Base-by-base conservation (phyloP, 1,140 invertebrate species). In the Goniozus legneri region DNA sequence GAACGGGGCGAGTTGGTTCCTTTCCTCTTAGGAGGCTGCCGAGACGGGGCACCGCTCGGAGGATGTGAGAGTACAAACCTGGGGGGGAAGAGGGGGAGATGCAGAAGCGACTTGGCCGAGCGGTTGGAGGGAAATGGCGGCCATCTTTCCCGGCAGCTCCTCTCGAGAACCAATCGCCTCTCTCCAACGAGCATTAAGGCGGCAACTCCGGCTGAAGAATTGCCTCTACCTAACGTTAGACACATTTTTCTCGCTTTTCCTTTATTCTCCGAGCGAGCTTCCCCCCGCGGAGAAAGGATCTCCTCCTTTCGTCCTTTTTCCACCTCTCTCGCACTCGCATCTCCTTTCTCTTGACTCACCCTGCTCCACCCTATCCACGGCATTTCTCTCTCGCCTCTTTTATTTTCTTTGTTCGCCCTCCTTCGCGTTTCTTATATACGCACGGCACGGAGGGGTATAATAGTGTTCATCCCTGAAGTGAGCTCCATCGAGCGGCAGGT, bases 221-320 rank as follows among this genome's bases (percentile, higher is more conserved):
- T 76, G 71, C 74, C 62, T 62, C 65, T 71, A 65, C 68, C 66
- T n/a, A n/a, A 73, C 71, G 73, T 75, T 76, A 75, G 74, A 75
- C 72, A 74, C 74, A 76, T 76, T 76, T 76, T 76, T 76, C 74
- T 76, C 73, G 72, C 69, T 76, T 76, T 76, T 76, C 74, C 74
- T 74, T 76, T 76, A 74, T 76, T 74, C 68, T 57, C 59, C 57
- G 44, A 39, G 36, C 24, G 54, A 58, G 57, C 18, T 46, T 21
- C 15, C 20, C 24, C 24, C 33, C 30, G 20, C 12, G 10, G 24
- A 20, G 37, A 34, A 36, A 14, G 30, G n/a, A 18, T 36, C 35
- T 15, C 14, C 20, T 18, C 16, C n/a, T 13, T 32, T 30, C 19
- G 21, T 13, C 40, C 42, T 16, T 32, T 27, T 16, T 43, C 22